Conservation (phyloP, 2,888 invertebrate species). For the Nasonovia ribisnigri region DNA sequence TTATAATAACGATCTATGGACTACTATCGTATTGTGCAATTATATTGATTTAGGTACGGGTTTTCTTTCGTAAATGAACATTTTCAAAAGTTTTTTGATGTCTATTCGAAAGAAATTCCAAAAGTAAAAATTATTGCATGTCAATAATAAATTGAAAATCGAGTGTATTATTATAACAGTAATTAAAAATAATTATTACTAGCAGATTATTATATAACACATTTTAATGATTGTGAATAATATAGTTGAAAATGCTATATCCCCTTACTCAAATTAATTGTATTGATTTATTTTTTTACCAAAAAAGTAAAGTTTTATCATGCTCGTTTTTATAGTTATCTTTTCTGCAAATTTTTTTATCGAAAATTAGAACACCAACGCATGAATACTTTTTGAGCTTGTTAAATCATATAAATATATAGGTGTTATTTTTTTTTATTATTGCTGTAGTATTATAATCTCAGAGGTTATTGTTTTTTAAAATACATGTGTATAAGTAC, state of each 20-base stretch:
- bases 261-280: neutral
- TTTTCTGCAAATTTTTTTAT: neutral
- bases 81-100: neutral
- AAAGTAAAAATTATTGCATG: neutral
- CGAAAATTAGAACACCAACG: neutral
- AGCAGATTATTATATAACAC: neutral
- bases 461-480: neutral
- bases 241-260: neutral
- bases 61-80: neutral
- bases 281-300: neutral
- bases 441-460: neutral
- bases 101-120: neutral
- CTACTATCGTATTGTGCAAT: neutral
- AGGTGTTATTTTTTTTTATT: neutral
- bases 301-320: neutral
- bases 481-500: neutral
- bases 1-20: neutral
- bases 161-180: neutral
- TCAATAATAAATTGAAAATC: neutral
- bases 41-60: neutral
- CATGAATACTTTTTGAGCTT: neutral
- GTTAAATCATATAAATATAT: neutral
- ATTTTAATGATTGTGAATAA: slow-evolving; percentile 10
- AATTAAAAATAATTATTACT: neutral
- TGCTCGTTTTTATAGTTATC: neutral